Evolutionary conservation across 2,797 vertebrate species (phyloP).

Genomic region (Apogon talboti): DNA sequence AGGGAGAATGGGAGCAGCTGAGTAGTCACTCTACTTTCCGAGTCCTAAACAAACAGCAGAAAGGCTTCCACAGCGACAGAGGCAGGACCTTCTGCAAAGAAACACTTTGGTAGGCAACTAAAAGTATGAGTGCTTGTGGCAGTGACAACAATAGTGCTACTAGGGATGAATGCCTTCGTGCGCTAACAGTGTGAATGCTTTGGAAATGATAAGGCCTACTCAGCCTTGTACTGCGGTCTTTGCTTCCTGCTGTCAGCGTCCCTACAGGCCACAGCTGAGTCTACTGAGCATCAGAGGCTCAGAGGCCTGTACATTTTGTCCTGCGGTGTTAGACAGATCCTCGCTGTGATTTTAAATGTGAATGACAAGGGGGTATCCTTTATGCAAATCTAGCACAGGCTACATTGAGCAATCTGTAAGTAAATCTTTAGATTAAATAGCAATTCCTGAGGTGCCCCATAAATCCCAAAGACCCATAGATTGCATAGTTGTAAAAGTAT

Average conservation of each 20-base stretch:
- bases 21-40: slow-evolving; percentile 50
- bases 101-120: slow-evolving; percentile 71
- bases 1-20: slow-evolving; percentile 56
- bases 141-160: slow-evolving; percentile 44
- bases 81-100: slow-evolving; percentile 62
- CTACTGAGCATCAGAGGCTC: slow-evolving; percentile 51
- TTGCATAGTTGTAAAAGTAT: background rate
- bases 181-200: slow-evolving; percentile 61
- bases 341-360: slow-evolving; percentile 19
- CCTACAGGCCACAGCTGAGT: slow-evolving; percentile 58
- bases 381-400: no score
- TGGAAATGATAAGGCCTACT: slow-evolving; percentile 64
- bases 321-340: slow-evolving; percentile 43
- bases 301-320: slow-evolving; percentile 49
- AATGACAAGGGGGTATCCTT: no score
- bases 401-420: no score
- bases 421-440: background rate
- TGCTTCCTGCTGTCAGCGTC: slow-evolving; percentile 59
- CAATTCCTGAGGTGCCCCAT: background rate
- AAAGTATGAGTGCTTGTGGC: slow-evolving; percentile 63
- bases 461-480: background rate
- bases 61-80: slow-evolving; percentile 58
- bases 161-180: slow-evolving; percentile 47
- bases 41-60: slow-evolving; percentile 62
- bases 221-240: slow-evolving; percentile 54